Evolutionary conservation across 2,113 vertebrate genomes (phyloP).

Genomic region (Charadrius vociferus): DNA sequence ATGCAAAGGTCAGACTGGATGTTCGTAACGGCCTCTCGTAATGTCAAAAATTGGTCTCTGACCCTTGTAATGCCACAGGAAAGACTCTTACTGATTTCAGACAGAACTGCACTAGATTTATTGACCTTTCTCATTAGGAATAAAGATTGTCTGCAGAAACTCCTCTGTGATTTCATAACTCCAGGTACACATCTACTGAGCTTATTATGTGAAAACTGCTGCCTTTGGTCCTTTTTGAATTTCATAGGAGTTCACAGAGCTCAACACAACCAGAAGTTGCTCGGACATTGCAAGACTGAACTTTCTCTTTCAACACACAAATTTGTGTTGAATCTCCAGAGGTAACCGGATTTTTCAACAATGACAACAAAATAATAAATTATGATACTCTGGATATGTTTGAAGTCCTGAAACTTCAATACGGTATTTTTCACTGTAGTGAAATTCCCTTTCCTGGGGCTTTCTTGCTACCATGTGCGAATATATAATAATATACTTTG

Average conservation of each 20-base stretch:
- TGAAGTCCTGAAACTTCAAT: neutral
- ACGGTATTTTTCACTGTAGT: neutral
- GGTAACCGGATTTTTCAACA: neutral
- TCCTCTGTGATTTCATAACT: neutral
- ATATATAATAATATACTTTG: neutral
- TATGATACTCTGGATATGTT: neutral
- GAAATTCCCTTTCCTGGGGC: neutral
- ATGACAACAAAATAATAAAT: neutral
- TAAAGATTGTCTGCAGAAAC: slow-evolving; percentile 9
- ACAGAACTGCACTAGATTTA: neutral
- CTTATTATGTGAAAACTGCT: neutral
- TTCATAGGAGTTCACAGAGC: neutral
- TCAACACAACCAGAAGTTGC: neutral
- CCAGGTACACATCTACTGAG: neutral
- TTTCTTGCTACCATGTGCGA: neutral
- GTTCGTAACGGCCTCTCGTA: slow-evolving; percentile 6
- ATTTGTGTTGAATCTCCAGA: neutral
- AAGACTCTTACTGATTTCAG: slow-evolving; percentile 1
- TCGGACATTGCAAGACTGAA: neutral
- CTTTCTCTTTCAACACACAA: neutral
- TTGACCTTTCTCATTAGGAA: slow-evolving; percentile 17
- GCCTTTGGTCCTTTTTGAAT: neutral
- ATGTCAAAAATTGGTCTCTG: slow-evolving; percentile 25
- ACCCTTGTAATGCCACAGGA: slow-evolving; percentile 28
- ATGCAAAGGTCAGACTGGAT: slow-evolving; percentile 53